A percentile compares a stretch with the other conserved stretches of the same genome.
These are phyloP conservation scores for Ochropleura leucogaster DNA, from an alignment of 2,888 invertebrate species.

Conservation along the genomic window DNA sequence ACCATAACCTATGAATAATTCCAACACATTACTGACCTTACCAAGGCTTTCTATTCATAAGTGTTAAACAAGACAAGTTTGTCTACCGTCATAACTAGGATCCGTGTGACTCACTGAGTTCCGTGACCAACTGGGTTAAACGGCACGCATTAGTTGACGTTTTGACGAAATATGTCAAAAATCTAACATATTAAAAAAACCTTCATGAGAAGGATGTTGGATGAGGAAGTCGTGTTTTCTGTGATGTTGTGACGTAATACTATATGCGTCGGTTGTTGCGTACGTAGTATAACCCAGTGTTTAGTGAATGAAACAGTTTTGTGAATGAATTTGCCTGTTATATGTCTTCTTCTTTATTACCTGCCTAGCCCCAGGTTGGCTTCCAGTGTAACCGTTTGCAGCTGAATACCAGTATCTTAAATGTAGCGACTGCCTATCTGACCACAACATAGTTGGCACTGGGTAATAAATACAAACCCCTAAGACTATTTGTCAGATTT, in stretches of 20 bases:
- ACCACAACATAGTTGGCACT: too few relatives aligned
- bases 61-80: constrained; percentile 49
- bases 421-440: too few relatives aligned
- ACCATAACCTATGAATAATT: constrained; percentile 46
- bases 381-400: too few relatives aligned
- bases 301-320: constrained; percentile 28
- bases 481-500: too few relatives aligned
- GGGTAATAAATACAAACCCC: too few relatives aligned
- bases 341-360: too few relatives aligned
- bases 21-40: constrained; percentile 35
- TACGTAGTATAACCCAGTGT: constrained; percentile 2
- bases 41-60: constrained; percentile 52
- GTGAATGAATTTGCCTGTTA: constrained; percentile 44
- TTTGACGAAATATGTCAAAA: constrained; percentile 49
- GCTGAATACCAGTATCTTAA: too few relatives aligned
- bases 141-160: constrained; percentile 36
- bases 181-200: constrained; percentile 14
- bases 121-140: constrained; percentile 49
- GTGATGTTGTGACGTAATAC: constrained; percentile 31
- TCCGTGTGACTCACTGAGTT: constrained; percentile 51
- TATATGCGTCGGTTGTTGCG: constrained; percentile 8
- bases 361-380: too few relatives aligned
- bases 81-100: constrained; percentile 34
- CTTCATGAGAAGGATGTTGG: constrained; percentile 29
- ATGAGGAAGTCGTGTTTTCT: constrained; percentile 24